A percentile compares a stretch with the other conserved stretches of the same genome.
These are phyloP conservation scores for Oedothorax gibbosus DNA, from an alignment of 1,140 invertebrate species.

Conservation along the genomic window DNA sequence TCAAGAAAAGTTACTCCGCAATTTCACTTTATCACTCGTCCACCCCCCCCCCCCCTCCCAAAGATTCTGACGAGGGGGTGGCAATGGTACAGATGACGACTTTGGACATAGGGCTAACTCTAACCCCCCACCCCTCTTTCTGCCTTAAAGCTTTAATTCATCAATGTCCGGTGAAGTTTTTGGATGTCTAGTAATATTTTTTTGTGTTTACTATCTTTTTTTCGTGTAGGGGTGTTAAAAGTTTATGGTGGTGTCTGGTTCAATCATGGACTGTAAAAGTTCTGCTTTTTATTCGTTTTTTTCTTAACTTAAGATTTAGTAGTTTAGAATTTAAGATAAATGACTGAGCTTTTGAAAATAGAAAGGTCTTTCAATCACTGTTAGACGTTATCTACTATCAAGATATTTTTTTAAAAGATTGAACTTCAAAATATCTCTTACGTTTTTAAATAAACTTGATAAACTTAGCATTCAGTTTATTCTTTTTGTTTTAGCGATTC, in stretches of 20 bases:
- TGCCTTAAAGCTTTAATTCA: slow-evolving; percentile 18
- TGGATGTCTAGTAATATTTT: background rate
- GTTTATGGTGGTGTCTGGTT: slow-evolving; percentile 31
- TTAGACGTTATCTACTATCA: too few relatives aligned
- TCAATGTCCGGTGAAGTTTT: slow-evolving; percentile 11
- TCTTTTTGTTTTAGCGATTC: too few relatives aligned
- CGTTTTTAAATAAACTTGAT: too few relatives aligned
- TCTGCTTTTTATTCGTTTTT: background rate
- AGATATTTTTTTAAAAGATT: too few relatives aligned
- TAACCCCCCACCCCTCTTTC: background rate
- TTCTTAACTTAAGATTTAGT: too few relatives aligned
- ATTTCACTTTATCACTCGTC: slow-evolving; percentile 45
- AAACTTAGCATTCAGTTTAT: too few relatives aligned
- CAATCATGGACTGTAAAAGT: slow-evolving; percentile 23
- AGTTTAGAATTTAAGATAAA: too few relatives aligned
- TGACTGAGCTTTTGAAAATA: too few relatives aligned
- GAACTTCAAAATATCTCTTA: too few relatives aligned
- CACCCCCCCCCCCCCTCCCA: background rate
- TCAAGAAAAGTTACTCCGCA: slow-evolving; percentile 52
- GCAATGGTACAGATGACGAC: slow-evolving; percentile 15
- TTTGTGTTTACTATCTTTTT: slow-evolving; percentile 9
- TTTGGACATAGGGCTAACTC: slow-evolving; percentile 10
- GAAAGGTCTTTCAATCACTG: too few relatives aligned
- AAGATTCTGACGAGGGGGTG: background rate
- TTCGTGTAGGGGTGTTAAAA: slow-evolving; percentile 19